Evolutionary conservation across 2,113 vertebrate species (phyloP), one percentile per base, ranked within the genome.

Genomic region (Scolopax mira): DNA sequence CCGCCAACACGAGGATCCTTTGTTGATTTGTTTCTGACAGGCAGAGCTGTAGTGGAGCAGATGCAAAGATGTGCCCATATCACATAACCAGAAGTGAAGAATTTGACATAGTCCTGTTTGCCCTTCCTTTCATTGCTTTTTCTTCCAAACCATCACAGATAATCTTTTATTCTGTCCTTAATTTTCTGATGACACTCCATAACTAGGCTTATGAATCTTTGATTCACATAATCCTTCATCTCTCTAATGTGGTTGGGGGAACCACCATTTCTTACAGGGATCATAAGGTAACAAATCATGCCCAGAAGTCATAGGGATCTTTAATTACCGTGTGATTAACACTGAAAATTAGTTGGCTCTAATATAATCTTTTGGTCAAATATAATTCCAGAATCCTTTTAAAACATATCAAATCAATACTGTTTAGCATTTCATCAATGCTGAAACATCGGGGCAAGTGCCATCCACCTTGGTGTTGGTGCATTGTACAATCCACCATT

Each of bases 201-300:
- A 96, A 95, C 91, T 96, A 96, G 92, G 85, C 93, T 97, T 96
- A 95, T 96, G 90, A 97, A 97, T 97, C 93, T 96, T 97, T 97
- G 79, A 96, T 97, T 93, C 82, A 37, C 44, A 42, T 52, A 94
- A 94, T 97, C 70, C n/a, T 95, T 97, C 94, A 96, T 91, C 74
- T 85, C 94, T 85, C 67, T 94, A 89, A 89, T 54, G 46, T 91
- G 81, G 78, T 41, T 94, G 42, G 64, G 84, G 71, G 18, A 95
- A n/a, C 44, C 35, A 66, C 81, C 51, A 88, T 85, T 95, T 92
- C 90, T 95, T 88, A 93, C 37, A 83, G 62, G 54, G 62, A 69
- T 69, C 37, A 18, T 66, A 85, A 77, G 74, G 41, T 89, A 93
- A 85, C 19, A 93, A 79, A 79, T 88, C 78, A 77, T 46, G 13